Evolutionary conservation across 2,888 invertebrate species (phyloP).

Genomic region (Netelia inedita): DNA sequence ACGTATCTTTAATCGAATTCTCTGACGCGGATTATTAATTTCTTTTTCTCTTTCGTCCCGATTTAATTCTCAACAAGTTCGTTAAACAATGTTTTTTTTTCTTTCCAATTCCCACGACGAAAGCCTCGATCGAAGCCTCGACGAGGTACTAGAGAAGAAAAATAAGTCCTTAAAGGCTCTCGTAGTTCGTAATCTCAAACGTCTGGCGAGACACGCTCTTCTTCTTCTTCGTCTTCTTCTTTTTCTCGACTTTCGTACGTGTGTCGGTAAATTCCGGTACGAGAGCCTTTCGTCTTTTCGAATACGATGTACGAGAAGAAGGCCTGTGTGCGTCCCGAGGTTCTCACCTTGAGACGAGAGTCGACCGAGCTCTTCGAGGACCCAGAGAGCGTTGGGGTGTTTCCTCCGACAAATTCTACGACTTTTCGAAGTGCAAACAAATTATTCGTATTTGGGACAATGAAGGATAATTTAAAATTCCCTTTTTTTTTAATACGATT

Average conservation of each 20-base stretch:
- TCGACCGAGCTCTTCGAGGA: conserved; percentile 35
- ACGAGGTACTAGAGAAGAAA: background rate
- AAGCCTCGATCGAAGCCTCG: background rate
- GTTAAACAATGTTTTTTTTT: background rate
- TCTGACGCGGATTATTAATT: background rate
- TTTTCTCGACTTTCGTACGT: background rate
- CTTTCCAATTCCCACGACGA: background rate
- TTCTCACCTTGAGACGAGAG: conserved; percentile 50
- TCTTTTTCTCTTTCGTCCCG: background rate
- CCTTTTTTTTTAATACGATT: background rate
- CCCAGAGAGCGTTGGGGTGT: conserved; percentile 12
- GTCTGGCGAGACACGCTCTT: conserved; percentile 18
- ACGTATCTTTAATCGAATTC: too few species aligned
- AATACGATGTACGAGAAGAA: background rate
- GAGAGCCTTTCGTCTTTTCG: background rate
- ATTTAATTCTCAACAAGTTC: background rate
- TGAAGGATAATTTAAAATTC: too few species aligned
- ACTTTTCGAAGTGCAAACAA: conserved; percentile 1
- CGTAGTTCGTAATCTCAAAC: conserved; percentile 8
- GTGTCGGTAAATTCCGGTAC: background rate
- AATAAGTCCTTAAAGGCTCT: background rate
- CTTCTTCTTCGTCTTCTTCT: background rate
- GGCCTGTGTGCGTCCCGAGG: conserved; percentile 37
- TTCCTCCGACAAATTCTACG: conserved; percentile 30
- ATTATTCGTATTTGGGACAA: too few species aligned